A percentile compares a stretch with the other conserved stretches of the same genome.
Conservation (phyloP, 1,140 invertebrate species). For the Papilio dardanus region DNA sequence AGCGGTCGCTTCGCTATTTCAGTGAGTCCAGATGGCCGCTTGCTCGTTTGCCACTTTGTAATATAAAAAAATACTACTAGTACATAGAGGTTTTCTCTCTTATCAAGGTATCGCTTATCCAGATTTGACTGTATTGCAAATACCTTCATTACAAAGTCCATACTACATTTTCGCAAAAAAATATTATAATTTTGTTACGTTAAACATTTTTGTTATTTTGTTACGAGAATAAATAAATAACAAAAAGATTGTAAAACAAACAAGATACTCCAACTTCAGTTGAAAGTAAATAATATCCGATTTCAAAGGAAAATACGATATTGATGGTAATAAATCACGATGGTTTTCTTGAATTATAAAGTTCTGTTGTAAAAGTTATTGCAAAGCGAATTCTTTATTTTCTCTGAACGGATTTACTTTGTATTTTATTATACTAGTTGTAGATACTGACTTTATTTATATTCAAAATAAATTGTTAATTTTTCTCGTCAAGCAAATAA, state of each 20-base stretch:
- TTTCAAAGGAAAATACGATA: slow-evolving; percentile 9
- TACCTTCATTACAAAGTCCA: no score
- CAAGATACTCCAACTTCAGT: slow-evolving; percentile 6
- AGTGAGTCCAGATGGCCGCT: no score
- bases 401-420: background rate
- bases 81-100: no score
- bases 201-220: background rate
- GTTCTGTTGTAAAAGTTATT: slow-evolving; percentile 16
- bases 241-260: background rate
- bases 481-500: no score
- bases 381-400: background rate
- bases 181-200: background rate
- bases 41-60: no score
- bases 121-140: no score
- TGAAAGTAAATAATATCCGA: slow-evolving; percentile 9
- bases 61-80: no score
- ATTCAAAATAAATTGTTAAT: no score
- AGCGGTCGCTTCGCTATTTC: no score
- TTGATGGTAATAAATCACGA: slow-evolving; percentile 25
- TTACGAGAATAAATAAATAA: background rate
- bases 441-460: no score
- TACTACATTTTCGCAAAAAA: no score
- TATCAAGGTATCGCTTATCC: no score
- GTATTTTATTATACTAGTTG: background rate
- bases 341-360: slow-evolving; percentile 16